Evolutionary conservation across 2,113 vertebrate genomes (phyloP), one percentile per base, ranked within the genome.

Genomic region (Tauraco erythrolophus): DNA sequence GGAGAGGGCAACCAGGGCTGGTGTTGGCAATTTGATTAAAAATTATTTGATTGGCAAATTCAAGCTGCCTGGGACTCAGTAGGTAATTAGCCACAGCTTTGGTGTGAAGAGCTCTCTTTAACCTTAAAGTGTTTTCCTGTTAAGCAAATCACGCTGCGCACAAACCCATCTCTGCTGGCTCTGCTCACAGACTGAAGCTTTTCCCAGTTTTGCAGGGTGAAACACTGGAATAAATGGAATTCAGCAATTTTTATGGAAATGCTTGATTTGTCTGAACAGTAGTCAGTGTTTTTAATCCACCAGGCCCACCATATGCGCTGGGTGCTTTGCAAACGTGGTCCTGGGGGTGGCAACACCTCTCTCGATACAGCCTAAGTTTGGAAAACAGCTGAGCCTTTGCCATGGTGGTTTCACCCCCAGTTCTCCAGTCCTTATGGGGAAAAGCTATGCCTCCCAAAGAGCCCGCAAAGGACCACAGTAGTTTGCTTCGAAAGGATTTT

Each of bases 31-130:
- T 92, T 94, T 89, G 83, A 78, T 84, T 92, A 87, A 91, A 95
- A 87, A 75, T 60, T 4, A 96, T 94, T 95, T 97, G 96, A 94
- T 96, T 97, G 95, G 92, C 92, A 97, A 95, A 97, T 95, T 45
- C 69, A 75, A 43, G 43, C 56, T 92, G 69, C 89, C 86, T 92
- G 83, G 74, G 57, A 95, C 74, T 50, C 58, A 10, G 76, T 79
- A 91, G 84, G 65, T 95, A 96, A 95, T 60, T 45, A 97, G 81
- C 46, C 65, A 84, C 87, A 94, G 69, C 77, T 94, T 94, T 79
- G 48, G 93, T 93, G 84, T 89, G 81, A 97, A 87, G 74, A 76
- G 53, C 24, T 37, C 11, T 72, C 74, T 84, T 84, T 70, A 84
- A 80, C 75, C 68, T 83, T 46, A 25, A 71, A 70, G 41, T 82